These are phyloP conservation scores for Hyppa rectilinea DNA, from an alignment of 2,888 invertebrate genomes.

Conservation along the genomic window DNA sequence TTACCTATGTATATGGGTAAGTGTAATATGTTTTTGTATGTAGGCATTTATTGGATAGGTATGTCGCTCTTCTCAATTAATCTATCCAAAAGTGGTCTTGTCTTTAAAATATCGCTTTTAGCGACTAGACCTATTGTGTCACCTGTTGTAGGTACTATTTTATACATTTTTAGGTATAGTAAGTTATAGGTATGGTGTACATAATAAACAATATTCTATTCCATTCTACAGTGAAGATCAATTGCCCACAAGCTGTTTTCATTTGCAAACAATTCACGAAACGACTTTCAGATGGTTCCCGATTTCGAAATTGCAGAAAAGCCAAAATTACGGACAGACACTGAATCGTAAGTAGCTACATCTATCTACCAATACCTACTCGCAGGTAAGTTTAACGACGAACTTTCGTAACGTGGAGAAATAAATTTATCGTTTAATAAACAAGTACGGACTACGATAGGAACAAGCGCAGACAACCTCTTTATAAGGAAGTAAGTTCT, in stretches of 20 bases:
- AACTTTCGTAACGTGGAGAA: conserved; percentile 26
- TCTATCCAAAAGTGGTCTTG: no score
- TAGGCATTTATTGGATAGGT: no score
- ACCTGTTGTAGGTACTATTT: no score
- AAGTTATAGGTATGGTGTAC: no score
- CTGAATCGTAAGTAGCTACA: neutral
- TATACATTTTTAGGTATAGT: no score
- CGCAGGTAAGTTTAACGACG: neutral
- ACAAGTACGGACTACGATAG: conserved; percentile 10
- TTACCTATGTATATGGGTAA: no score
- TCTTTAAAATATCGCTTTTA: no score
- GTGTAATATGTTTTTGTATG: no score
- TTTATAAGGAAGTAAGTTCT: conserved; percentile 47
- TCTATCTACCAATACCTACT: neutral
- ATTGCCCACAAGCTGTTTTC: neutral
- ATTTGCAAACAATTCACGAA: neutral
- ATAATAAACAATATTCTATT: no score
- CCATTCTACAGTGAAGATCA: no score
- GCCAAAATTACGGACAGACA: neutral
- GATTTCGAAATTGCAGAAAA: neutral
- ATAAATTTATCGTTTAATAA: conserved; percentile 32
- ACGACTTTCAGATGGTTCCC: neutral
- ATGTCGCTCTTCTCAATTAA: no score
- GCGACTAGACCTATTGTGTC: no score
- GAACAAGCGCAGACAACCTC: conserved; percentile 29